Base-by-base conservation (phyloP, 2,888 invertebrate genomes). In the Drosophila barbarae region DNA sequence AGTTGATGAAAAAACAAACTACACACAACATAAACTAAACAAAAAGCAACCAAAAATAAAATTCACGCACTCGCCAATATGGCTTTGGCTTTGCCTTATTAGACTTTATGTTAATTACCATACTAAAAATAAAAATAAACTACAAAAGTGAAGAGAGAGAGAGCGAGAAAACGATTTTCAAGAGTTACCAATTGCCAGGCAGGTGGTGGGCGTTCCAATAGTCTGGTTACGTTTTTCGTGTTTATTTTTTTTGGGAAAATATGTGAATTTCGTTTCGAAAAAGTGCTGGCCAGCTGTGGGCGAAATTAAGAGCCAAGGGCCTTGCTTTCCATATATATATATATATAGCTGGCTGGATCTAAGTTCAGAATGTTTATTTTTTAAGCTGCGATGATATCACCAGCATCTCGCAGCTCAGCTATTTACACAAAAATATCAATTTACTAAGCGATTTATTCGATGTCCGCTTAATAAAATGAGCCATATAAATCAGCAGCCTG, bases 31-130 rank as follows among this genome's bases (percentile, higher is more conserved):
- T 41, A 23, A 41, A 23, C 41, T 41, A 34, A 23, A 8, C 7
- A 34, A 53, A 49, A 64, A 57, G 47, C 35, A 44, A 47, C 46
- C 46, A 44, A 67, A 63, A 52, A 60, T 23, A 49, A 53, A 60
- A 57, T 63, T 50, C 56, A 71, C 67, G 61, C 73, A 69, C 66
- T 18, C 51, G 36, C 63, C 36, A 63, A 72, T 77, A 69, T 79
- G 83, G 80, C 46, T 32, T 61, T 59, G 67, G 42, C 68, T 54
- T 67, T 67, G 76, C 79, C 79, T 68, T 79, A 76, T 83, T 72
- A 69, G 79, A 77, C 76, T 77, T 74, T 76, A 72, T 76, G 77
- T 79, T 80, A 79, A 79, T 83, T 74, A 64, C 72, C 72, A 69
- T 73, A 82, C 75, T 79, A 73, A 81, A 69, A 69, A 52, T 51